Evolutionary conservation across 2,113 vertebrate species (phyloP), one percentile per base, ranked within the genome.

Genomic region (Peucedramus taeniatus): DNA sequence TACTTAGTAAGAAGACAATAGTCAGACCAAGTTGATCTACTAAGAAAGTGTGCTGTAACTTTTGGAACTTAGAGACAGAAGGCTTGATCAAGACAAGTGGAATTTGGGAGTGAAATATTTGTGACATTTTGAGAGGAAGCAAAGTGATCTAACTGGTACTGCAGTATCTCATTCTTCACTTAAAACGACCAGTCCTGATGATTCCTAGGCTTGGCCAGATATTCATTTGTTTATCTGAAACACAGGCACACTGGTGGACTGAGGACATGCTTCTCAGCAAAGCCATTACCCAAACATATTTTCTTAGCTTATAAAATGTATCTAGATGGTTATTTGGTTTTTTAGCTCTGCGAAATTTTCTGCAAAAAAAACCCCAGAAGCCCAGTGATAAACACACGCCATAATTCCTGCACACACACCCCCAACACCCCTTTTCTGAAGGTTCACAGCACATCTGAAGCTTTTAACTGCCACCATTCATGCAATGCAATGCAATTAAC

Each of bases 331-430:
- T 70, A 22, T 23, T 79, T 79, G 8, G 7, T 42, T 94, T 19
- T 56, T 78, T 40, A 47, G 10, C 12, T 74, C 50, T 74, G 10
- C 54, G 19, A 5, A 5, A 30, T 22, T 45, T 5, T 1, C 30
- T 37, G 3, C 18, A 3, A 1, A 50, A 60, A 23, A 47, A 51
- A 3, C 0, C 1, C 5, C 22, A 50, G 1, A 35, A 88, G n/a
- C 1, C 12, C 20, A 65, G 7, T 0, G 0, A 45, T 4, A 31
- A 71, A 44, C 6, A 40, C 2, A 15, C 2, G 3, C 4, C 6
- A 2, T 35, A 59, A 31, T 42, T 8, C 13, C 7, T 40, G 9
- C 12, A 17, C 28, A 16, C 4, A 21, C 8, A 10, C 1, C 4
- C 2, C 3, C n/a, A 15, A 15, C 9, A 45, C 10, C 15, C 12